These are phyloP conservation scores for Spongilla lacustris DNA, from an alignment of 37 sponge, comb jelly and placozoan genomes.

Conservation along the genomic window DNA sequence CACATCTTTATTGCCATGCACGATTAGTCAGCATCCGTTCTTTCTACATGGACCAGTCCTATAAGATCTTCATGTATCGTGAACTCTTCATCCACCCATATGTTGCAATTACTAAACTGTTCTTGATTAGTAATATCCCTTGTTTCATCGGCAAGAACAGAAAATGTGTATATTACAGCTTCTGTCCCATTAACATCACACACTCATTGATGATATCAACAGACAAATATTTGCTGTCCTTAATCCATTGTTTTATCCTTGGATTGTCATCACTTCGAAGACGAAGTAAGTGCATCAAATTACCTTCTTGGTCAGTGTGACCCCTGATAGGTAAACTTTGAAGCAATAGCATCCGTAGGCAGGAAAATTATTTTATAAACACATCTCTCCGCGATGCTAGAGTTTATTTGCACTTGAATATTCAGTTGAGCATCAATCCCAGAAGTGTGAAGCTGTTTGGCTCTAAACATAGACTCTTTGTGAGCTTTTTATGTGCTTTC, in stretches of 20 bases:
- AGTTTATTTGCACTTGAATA: background rate
- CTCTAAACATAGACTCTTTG: conserved; percentile 11
- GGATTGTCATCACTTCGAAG: conserved; percentile 26
- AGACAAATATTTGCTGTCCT: conserved; percentile 19
- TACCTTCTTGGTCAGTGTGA: conserved; percentile 48
- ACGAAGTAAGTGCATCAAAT: conserved; percentile 43
- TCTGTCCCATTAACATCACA: conserved; percentile 3
- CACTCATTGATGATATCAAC: conserved; percentile 49
- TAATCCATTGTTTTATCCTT: conserved; percentile 23
- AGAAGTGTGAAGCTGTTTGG: background rate
- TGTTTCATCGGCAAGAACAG: conserved; percentile 44
- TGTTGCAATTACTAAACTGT: conserved; percentile 26
- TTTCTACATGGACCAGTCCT: conserved; percentile 33
- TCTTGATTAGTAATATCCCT: conserved; percentile 34
- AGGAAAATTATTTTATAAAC: conserved; percentile 33
- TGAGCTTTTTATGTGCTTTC: background rate
- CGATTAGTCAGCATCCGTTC: conserved; percentile 30
- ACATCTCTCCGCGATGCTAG: conserved; percentile 14
- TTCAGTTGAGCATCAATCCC: conserved; percentile 8
- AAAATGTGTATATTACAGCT: conserved; percentile 19
- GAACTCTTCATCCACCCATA: conserved; percentile 27
- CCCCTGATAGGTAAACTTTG: conserved; percentile 61
- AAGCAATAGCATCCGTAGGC: conserved; percentile 25
- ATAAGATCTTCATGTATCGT: conserved; percentile 10
- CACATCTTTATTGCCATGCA: conserved; percentile 27